These are phyloP conservation scores for Apogon hyalosoma DNA, from an alignment of 2,797 vertebrate species.

Conservation along the genomic window DNA sequence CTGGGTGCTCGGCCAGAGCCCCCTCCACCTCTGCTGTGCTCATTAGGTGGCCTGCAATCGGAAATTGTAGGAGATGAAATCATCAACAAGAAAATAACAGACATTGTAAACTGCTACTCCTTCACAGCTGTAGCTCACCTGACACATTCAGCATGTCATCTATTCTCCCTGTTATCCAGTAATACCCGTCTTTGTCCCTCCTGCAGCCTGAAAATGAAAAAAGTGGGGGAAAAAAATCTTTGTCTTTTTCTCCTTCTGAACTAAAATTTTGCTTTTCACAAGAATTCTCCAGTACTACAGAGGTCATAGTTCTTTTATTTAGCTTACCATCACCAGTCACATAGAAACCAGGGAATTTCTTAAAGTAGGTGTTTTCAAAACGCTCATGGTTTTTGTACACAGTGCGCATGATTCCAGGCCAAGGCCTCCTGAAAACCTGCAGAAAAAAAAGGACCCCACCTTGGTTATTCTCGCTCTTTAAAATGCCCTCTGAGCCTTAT, in stretches of 20 bases:
- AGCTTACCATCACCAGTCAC: conserved; percentile 87
- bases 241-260: background rate
- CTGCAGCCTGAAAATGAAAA: conserved; percentile 78
- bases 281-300: no score
- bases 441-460: background rate
- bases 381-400: conserved; percentile 84
- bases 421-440: conserved; percentile 86
- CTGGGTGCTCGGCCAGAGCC: conserved; percentile 77
- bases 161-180: conserved; percentile 89
- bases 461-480: no score
- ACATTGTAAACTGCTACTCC: no score
- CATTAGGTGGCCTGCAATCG: conserved; percentile 83
- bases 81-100: background rate
- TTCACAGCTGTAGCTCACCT: conserved; percentile 62
- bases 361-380: conserved; percentile 88
- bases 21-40: conserved; percentile 88
- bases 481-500: no score
- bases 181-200: conserved; percentile 88
- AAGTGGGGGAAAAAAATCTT: background rate
- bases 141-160: conserved; percentile 91
- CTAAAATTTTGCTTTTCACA: no score
- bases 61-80: no score
- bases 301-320: background rate
- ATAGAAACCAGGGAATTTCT: conserved; percentile 88
- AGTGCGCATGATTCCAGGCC: conserved; percentile 88